These are phyloP conservation scores for Pleuronectes platessa DNA, from an alignment of 2,113 vertebrate genomes.

Conservation along the genomic window DNA sequence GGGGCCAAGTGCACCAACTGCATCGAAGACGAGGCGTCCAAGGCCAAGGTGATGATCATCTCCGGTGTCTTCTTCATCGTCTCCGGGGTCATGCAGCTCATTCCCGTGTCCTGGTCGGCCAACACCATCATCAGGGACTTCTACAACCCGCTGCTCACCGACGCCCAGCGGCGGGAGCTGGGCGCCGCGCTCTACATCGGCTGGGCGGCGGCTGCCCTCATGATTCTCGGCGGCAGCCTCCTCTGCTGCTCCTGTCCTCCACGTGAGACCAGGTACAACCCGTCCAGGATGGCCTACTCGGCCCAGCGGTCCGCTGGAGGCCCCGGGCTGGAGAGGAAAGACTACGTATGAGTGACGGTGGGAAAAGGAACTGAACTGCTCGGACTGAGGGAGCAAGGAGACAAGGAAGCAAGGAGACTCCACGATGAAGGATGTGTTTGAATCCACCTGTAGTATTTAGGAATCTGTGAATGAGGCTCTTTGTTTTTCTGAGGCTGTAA, in stretches of 20 bases:
- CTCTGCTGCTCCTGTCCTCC: slow-evolving; percentile 84
- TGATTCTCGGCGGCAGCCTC: slow-evolving; percentile 77
- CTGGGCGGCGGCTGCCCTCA: slow-evolving; percentile 77
- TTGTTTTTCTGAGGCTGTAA: slow-evolving; percentile 28
- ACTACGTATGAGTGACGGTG: slow-evolving; percentile 76
- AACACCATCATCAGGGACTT: slow-evolving; percentile 84
- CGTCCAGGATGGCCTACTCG: slow-evolving; percentile 78
- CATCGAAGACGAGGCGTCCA: slow-evolving; percentile 81
- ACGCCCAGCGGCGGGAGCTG: slow-evolving; percentile 80
- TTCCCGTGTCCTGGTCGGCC: slow-evolving; percentile 82
- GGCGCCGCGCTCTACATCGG: slow-evolving; percentile 81
- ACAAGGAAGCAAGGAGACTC: slow-evolving; percentile 43
- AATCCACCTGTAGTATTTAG: slow-evolving; percentile 27
- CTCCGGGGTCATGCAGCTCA: slow-evolving; percentile 81
- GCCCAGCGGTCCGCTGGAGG: slow-evolving; percentile 68
- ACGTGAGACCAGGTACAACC: slow-evolving; percentile 75
- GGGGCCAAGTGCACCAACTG: slow-evolving; percentile 86
- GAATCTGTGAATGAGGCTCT: slow-evolving; percentile 25
- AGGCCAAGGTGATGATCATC: slow-evolving; percentile 83
- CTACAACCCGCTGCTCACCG: slow-evolving; percentile 79
- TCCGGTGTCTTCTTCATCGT: slow-evolving; percentile 82
- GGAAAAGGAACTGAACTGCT: background rate
- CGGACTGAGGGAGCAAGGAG: background rate
- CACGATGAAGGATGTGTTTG: slow-evolving; percentile 42
- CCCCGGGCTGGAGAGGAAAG: slow-evolving; percentile 76